Percentiles rank a stretch among this genome's conserved stretches.
phyloP scores from a whole-genome alignment of 2,797 vertebrate genomes.

The Crenichthys baileyi region DNA sequence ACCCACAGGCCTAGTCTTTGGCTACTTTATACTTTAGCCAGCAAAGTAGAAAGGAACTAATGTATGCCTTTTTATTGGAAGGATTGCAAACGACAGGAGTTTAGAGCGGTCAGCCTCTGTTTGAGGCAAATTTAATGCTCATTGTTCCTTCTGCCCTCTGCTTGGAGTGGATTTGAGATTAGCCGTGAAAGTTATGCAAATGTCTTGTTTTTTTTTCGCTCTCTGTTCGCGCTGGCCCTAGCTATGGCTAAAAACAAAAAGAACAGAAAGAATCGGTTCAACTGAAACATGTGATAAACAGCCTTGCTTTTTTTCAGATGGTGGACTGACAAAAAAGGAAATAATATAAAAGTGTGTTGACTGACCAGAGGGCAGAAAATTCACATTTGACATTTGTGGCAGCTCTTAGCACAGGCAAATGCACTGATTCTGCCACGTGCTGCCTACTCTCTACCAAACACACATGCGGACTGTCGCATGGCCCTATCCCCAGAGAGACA shows the following conservation, averaged over 20 bases:
- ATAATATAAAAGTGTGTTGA: conserved; percentile 16
- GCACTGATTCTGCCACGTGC: conserved; percentile 43
- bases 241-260: not conserved
- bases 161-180: conserved; percentile 33
- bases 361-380: conserved; percentile 48
- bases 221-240: conserved; percentile 10
- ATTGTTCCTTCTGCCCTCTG: conserved; percentile 32
- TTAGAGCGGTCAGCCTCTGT: conserved; percentile 3
- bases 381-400: conserved; percentile 63
- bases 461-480: conserved; percentile 44
- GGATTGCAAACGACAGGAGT: conserved; percentile 23
- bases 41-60: conserved; percentile 35
- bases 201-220: not conserved
- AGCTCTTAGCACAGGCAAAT: conserved; percentile 54
- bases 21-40: conserved; percentile 29
- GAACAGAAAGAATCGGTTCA: not conserved
- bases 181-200: conserved; percentile 38
- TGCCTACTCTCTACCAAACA: conserved; percentile 10
- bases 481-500: conserved; percentile 63
- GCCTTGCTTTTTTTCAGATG: not conserved
- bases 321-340: conserved; percentile 21
- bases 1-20: conserved; percentile 20
- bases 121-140: conserved; percentile 28
- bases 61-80: conserved; percentile 25
- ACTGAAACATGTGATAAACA: conserved; percentile 11